These are phyloP conservation scores for Megalurothrips usitatus DNA, from an alignment of 2,888 invertebrate genomes.

Conservation along the genomic window DNA sequence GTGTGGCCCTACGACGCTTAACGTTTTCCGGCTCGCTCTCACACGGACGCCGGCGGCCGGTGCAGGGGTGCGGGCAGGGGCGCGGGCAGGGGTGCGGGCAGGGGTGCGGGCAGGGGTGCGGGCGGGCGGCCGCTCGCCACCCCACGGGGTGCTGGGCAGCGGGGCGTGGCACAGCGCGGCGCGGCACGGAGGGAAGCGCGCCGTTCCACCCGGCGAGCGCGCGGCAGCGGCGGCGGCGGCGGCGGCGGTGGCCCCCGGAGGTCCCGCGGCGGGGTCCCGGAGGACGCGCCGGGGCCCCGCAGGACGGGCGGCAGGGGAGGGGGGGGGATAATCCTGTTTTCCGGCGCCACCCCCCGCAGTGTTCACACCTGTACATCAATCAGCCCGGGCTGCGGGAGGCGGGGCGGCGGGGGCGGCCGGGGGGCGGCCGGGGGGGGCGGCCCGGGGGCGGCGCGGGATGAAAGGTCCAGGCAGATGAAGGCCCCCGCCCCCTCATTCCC, in stretches of 20 bases:
- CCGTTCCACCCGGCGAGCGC: not conserved
- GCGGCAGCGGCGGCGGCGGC: too few species aligned
- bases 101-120: too few species aligned
- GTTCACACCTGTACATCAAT: slow-evolving; percentile 23
- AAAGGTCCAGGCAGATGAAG: not conserved
- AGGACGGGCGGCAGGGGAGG: not conserved
- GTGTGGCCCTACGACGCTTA: too few species aligned
- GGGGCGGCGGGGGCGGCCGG: not conserved
- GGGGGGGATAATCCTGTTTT: slow-evolving; percentile 12
- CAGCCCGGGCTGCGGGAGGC: not conserved
- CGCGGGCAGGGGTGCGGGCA: too few species aligned
- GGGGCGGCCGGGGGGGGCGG: not conserved
- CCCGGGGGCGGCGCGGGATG: not conserved
- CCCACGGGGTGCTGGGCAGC: not conserved
- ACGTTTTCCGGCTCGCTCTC: too few species aligned
- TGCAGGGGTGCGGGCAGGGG: too few species aligned
- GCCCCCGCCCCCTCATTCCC: not conserved
- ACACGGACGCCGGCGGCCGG: too few species aligned
- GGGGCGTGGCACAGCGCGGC: not conserved
- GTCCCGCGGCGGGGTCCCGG: not conserved
- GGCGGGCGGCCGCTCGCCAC: too few species aligned
- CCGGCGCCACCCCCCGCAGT: slow-evolving; percentile 11
- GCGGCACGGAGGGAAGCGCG: not conserved
- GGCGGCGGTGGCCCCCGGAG: not conserved
- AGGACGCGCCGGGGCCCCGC: not conserved